These are phyloP conservation scores for Maniola hyperantus DNA, from an alignment of 2,888 invertebrate genomes.

Conservation along the genomic window DNA sequence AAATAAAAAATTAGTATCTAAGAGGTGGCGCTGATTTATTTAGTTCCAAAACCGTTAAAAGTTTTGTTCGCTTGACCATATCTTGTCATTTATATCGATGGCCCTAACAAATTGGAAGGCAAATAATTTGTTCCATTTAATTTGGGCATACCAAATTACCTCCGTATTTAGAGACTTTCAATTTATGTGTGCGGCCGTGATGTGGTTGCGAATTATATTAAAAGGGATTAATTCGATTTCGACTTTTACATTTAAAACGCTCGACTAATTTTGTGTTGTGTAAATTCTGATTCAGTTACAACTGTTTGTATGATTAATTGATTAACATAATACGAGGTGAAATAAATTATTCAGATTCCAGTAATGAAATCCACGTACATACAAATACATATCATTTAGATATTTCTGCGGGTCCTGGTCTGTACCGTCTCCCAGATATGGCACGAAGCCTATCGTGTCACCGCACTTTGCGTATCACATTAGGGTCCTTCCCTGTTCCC, in stretches of 20 bases:
- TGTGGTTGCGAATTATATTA: conserved; percentile 20
- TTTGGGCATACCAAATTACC: conserved; percentile 45
- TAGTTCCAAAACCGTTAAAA: too few species aligned
- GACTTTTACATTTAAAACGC: conserved; percentile 10
- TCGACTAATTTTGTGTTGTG: conserved; percentile 15
- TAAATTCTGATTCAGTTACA: conserved; percentile 1
- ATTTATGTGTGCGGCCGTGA: conserved; percentile 12
- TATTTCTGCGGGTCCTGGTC: too few species aligned
- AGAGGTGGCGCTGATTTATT: too few species aligned
- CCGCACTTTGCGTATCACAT: too few species aligned
- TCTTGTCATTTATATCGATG: too few species aligned
- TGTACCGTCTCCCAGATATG: too few species aligned
- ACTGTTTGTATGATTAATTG: conserved; percentile 9
- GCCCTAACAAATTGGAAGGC: conserved; percentile 40
- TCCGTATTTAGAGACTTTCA: conserved; percentile 18
- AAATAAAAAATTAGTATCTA: too few species aligned
- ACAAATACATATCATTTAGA: too few species aligned
- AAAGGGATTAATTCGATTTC: conserved; percentile 12
- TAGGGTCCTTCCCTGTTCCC: too few species aligned
- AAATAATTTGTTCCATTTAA: conserved; percentile 57
- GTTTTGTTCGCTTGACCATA: too few species aligned
- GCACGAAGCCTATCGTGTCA: too few species aligned
- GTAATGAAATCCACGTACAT: not conserved
- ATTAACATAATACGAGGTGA: not conserved
- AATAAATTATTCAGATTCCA: not conserved